Evolutionary conservation across 1,140 invertebrate genomes (phyloP).

Genomic region (Apolygus lucorum): DNA sequence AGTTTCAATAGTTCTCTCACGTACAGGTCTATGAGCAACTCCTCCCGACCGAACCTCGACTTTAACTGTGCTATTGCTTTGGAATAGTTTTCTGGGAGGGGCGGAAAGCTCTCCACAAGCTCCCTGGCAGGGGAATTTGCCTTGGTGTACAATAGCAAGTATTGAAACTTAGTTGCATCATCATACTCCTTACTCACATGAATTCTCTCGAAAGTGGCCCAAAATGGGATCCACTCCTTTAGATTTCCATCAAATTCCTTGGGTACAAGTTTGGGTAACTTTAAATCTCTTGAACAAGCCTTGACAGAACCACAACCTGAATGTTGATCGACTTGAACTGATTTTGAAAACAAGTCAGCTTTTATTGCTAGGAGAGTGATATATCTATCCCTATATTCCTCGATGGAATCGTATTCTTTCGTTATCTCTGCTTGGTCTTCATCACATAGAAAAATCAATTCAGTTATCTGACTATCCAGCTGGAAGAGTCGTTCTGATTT

Average conservation of each 20-base stretch:
- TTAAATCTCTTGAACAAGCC: not conserved
- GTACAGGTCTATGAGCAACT: slow-evolving; percentile 29
- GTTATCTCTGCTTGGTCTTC: not conserved
- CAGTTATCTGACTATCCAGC: not conserved
- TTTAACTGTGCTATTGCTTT: slow-evolving; percentile 30
- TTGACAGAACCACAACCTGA: not conserved
- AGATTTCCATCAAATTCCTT: slow-evolving; percentile 35
- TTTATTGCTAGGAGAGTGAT: not conserved
- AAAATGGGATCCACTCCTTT: slow-evolving; percentile 39
- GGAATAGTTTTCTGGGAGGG: slow-evolving; percentile 26
- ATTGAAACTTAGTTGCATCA: slow-evolving; percentile 36
- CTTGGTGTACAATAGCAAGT: slow-evolving; percentile 29
- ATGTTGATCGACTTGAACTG: not conserved
- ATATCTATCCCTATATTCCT: slow-evolving; percentile 6
- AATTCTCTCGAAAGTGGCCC: slow-evolving; percentile 38
- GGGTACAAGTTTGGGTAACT: not conserved
- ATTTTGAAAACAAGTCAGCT: not conserved
- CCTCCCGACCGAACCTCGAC: slow-evolving; percentile 26
- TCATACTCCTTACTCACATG: slow-evolving; percentile 35
- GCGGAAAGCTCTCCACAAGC: slow-evolving; percentile 24
- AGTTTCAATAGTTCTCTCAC: slow-evolving; percentile 28
- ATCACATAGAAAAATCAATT: slow-evolving; percentile 10
- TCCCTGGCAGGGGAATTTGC: not conserved
- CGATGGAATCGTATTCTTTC: slow-evolving; percentile 7
- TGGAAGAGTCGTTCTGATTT: not conserved